Evolutionary conservation across 2,797 vertebrate genomes (phyloP).

Genomic region (Cyprinodon diabolis): DNA sequence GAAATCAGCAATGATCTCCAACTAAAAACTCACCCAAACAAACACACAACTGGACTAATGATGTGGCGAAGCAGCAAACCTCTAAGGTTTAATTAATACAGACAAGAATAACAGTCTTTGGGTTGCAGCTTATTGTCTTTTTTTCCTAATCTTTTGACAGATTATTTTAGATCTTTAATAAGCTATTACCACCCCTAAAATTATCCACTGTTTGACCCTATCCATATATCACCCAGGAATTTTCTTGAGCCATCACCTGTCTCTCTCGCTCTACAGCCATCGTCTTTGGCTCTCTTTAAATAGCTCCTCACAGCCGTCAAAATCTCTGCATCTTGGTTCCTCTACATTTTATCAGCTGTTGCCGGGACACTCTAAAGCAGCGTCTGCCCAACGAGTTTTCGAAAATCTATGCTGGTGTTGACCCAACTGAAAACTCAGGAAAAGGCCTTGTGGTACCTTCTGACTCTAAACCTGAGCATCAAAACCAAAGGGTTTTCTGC

Average conservation of each 20-base stretch:
- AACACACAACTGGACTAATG: too few species aligned
- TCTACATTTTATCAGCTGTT: constrained; percentile 77
- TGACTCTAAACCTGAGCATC: constrained; percentile 20
- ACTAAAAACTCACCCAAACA: too few species aligned
- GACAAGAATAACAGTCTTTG: too few species aligned
- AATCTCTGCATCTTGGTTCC: constrained; percentile 76
- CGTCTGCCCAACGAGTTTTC: constrained; percentile 13
- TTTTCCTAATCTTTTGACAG: too few species aligned
- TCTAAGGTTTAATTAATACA: too few species aligned
- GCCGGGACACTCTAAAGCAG: constrained; percentile 56
- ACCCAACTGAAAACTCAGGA: constrained; percentile 12
- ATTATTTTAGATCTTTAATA: too few species aligned
- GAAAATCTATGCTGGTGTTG: too few species aligned
- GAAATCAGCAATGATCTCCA: too few species aligned
- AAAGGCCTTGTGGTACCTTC: constrained; percentile 6
- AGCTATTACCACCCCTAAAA: constrained; percentile 65
- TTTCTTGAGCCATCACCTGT: constrained; percentile 82
- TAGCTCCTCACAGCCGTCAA: constrained; percentile 77
- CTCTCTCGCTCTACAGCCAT: constrained; percentile 74
- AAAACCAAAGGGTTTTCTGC: constrained; percentile 10
- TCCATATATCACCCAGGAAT: constrained; percentile 79
- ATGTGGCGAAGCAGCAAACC: too few species aligned
- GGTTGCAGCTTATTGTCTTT: too few species aligned
- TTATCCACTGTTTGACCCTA: constrained; percentile 67
- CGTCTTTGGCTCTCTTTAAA: constrained; percentile 78